phyloP scores from a whole-genome alignment of 2,113 vertebrate genomes.

The Ornithorhynchus anatinus region DNA sequence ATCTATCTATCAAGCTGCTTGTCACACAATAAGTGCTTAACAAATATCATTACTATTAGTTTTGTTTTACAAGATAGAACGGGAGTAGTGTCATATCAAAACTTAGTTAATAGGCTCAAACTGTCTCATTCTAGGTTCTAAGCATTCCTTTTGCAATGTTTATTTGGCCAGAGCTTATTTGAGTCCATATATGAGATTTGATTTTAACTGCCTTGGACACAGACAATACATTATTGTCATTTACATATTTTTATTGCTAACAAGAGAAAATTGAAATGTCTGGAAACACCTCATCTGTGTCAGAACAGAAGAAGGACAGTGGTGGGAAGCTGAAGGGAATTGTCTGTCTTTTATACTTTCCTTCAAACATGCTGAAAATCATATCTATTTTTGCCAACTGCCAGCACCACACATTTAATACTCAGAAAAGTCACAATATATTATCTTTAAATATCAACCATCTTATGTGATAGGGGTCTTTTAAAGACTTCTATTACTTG shows the following conservation, averaged over 20 bases:
- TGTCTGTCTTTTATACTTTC: slow-evolving; percentile 45
- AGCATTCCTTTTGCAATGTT: too few species aligned
- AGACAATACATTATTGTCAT: slow-evolving; percentile 31
- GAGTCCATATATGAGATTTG: slow-evolving; percentile 34
- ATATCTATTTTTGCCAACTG: slow-evolving; percentile 50
- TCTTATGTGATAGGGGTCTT: slow-evolving; percentile 28
- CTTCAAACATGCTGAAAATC: slow-evolving; percentile 45
- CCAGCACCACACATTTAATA: slow-evolving; percentile 9
- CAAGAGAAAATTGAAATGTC: slow-evolving; percentile 6
- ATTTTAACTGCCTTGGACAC: slow-evolving; percentile 23
- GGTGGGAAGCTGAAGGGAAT: slow-evolving; percentile 39
- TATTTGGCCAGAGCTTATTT: slow-evolving; percentile 28
- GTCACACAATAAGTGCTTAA: too few species aligned
- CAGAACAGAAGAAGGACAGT: background rate
- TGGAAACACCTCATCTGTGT: slow-evolving; percentile 31
- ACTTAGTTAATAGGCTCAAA: slow-evolving; percentile 10
- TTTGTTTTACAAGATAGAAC: too few species aligned
- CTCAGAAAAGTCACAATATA: slow-evolving; percentile 45
- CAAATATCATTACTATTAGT: too few species aligned
- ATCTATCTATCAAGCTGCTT: too few species aligned
- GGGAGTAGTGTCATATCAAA: slow-evolving; percentile 34
- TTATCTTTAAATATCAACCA: slow-evolving; percentile 53
- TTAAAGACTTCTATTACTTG: slow-evolving; percentile 38
- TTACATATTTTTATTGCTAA: slow-evolving; percentile 51
- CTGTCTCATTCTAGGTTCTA: too few species aligned